Base-by-base conservation (phyloP, 2,113 vertebrate genomes). In the Stictonetta naevosa region DNA sequence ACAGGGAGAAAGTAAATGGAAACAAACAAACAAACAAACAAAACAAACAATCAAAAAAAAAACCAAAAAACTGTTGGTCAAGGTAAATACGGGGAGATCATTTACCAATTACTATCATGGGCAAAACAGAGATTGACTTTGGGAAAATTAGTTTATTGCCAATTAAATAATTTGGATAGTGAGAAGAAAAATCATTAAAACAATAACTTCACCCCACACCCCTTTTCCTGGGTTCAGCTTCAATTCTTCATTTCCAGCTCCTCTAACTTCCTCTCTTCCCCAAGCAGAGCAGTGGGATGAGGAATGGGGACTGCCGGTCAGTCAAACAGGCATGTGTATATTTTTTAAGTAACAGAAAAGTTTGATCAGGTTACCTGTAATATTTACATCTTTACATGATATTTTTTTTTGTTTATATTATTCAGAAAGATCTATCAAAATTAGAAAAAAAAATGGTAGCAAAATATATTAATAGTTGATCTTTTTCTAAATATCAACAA, bases 211-310 rank as follows among this genome's bases (percentile, higher is more conserved):
- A 17, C 22, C 11, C 9, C 13, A 31, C 36, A 16, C 9, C 5
- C 34, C 53, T 72, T 26, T 90, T 77, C 18, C n/a, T 13, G 60
- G 44, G 15, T 10, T 66, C 29, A 53, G 22, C 36, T 58, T 69
- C 13, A n/a, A 4, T 46, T 5, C 33, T 44, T 64, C 22, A 28
- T n/a, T 66, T 31, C 5, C 1, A 0, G 12, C 26, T 42, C 22
- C 8, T 36, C 25, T 29, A 5, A 26, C 29, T 77, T 77, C 26
- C 26, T 86, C 22, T 33, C 18, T 0, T 0, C 22, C 13, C 44
- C 2, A 3, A 16, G 13, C 1, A 5, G 38, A 2, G 5, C n/a
- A 40, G 20, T 8, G 8, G 23, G 20, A 46, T 72, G 26, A n/a
- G 36, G 14, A 64, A 46, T 23, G 17, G 20, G 46, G 46, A 48